Conservation (phyloP, 2,113 vertebrate genomes). For the Myxocyprinus asiaticus region DNA sequence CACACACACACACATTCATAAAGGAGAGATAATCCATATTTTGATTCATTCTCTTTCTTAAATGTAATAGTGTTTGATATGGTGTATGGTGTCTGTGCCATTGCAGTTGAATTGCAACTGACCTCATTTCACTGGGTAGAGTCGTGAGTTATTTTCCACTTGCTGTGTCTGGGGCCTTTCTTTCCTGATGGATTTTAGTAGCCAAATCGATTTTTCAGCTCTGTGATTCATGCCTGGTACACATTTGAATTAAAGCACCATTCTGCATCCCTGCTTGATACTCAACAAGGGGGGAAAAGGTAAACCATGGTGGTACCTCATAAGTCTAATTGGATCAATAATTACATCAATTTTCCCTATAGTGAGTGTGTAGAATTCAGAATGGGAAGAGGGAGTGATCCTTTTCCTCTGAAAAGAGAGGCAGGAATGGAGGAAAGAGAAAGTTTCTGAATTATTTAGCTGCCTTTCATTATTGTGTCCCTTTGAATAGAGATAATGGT, state of each 20-base stretch:
- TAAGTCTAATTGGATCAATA: constrained; percentile 50
- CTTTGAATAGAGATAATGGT: constrained; percentile 49
- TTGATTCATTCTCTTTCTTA: background rate
- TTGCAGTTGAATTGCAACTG: background rate
- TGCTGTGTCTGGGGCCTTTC: background rate
- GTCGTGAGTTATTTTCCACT: constrained; percentile 22
- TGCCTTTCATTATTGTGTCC: constrained; percentile 17
- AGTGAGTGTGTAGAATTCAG: constrained; percentile 13
- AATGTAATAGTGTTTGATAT: background rate
- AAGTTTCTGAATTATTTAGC: constrained; percentile 52
- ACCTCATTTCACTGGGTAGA: background rate
- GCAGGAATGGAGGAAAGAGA: background rate
- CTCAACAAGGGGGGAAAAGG: constrained; percentile 22
- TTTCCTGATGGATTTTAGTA: constrained; percentile 34
- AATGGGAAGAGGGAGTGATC: constrained; percentile 10
- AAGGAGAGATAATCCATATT: background rate
- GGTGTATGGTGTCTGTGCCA: background rate
- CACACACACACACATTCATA: background rate
- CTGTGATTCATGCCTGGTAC: constrained; percentile 44
- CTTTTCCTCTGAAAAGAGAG: constrained; percentile 17
- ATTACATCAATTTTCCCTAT: constrained; percentile 44
- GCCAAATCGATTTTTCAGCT: constrained; percentile 41
- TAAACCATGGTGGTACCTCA: constrained; percentile 37
- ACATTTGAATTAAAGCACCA: constrained; percentile 36
- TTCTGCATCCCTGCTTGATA: constrained; percentile 18